Percentiles rank a stretch among this genome's conserved stretches.
Conservation (phyloP, 2,888 invertebrate genomes). For the Lasius fuliginosus region DNA sequence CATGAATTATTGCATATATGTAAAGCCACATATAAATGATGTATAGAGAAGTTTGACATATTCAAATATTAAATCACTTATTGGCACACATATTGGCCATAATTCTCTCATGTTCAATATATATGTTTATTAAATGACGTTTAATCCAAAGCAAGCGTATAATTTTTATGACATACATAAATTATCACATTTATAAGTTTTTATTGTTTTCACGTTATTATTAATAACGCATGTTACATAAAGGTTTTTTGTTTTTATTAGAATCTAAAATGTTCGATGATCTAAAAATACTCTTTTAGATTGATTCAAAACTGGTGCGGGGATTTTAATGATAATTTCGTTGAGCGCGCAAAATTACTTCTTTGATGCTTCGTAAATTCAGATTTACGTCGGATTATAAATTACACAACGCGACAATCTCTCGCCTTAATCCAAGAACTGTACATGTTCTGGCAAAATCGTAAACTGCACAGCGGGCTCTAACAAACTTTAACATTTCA, state of each 20-base stretch:
- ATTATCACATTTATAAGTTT: constrained; percentile 2
- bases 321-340: constrained; percentile 17
- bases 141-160: neutral
- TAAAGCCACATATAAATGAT: neutral
- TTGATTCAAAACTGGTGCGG: constrained; percentile 2
- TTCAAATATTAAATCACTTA: constrained; percentile 15
- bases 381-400: constrained; percentile 40
- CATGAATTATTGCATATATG: neutral
- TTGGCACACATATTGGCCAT: constrained; percentile 1
- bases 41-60: neutral
- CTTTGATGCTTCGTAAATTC: constrained; percentile 36
- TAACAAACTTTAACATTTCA: constrained; percentile 1
- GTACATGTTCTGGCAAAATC: constrained; percentile 29
- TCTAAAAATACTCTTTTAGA: neutral
- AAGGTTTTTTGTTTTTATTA: neutral
- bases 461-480: constrained; percentile 8
- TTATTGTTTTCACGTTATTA: neutral
- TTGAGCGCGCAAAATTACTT: constrained; percentile 20
- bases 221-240: neutral
- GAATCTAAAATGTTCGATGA: neutral
- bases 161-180: neutral
- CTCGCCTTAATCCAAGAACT: constrained; percentile 36
- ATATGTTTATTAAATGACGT: neutral
- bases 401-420: constrained; percentile 46
- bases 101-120: constrained; percentile 10